Evolutionary conservation across 2,113 vertebrate genomes (phyloP), one percentile per base, ranked within the genome.

Genomic region (Tragulus kanchil): DNA sequence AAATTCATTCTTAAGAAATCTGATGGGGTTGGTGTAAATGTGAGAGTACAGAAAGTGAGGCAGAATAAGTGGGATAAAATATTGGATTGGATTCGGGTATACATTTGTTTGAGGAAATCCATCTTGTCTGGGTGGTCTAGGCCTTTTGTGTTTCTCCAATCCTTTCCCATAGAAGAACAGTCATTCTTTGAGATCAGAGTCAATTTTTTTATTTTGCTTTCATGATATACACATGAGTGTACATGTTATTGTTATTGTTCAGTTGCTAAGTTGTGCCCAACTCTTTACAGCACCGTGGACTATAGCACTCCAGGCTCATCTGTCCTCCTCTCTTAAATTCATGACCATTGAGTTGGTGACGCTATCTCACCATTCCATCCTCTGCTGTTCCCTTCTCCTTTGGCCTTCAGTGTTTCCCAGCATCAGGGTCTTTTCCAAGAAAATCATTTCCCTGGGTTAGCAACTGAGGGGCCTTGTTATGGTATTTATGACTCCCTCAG

Each of bases 201-300:
- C 23, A 79, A 50, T 16, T 88, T 92, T 90, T 81, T 45, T 75
- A 77, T 48, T 59, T 95, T 85, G 8, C 21, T 52, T 73, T 90
- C 36, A 62, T 86, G 14, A 42, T 36, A 31, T 42, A 77, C 31
- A 87, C 7, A 61, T n/a, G 4, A 77, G 69, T 81, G 26, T 77
- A 54, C 11, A 31, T 71, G 42, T 45, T 25, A 15, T 59, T 8
- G 36, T 73, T 45, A 11, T 21, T 73, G 5, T 73, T 45, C 11
- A 45, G 21, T 45, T 0, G 0, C 42, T 73, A 25, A 25, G 45
- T 45, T 25, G 42, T 45, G 21, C 45, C 45, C 3, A 0, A 45
- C 42, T 73, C 69, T 45, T 73, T 25, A 21, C 25, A 21, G 45
- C 69, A 19, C 69, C 21, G 25, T 45, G 36, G 36, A 45, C 10